Percentiles rank a stretch among this genome's conserved stretches.
These are phyloP conservation scores for Lathronympha strigana DNA, from an alignment of 2,888 invertebrate genomes.

Conservation along the genomic window DNA sequence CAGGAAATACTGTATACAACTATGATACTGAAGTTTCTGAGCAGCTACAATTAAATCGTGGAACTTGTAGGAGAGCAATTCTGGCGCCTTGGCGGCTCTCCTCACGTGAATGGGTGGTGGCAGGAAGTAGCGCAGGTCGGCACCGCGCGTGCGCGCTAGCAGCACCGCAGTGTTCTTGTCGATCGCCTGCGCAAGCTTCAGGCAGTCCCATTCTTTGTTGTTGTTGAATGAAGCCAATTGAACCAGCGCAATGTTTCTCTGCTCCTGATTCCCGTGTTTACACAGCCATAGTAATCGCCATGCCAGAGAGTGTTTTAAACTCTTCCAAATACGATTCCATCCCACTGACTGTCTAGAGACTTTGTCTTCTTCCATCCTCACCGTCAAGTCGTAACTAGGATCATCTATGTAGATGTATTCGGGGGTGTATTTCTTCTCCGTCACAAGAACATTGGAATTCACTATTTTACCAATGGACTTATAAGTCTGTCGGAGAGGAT, in stretches of 20 bases:
- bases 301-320: conserved; percentile 86
- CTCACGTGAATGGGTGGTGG: conserved; percentile 86
- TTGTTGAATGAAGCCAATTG: conserved; percentile 87
- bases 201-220: conserved; percentile 87
- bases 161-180: conserved; percentile 90
- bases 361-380: conserved; percentile 61
- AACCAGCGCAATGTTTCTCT: conserved; percentile 86
- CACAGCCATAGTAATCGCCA: conserved; percentile 87
- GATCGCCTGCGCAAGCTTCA: conserved; percentile 91
- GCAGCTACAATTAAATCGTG: conserved; percentile 62
- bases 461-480: conserved; percentile 63
- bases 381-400: conserved; percentile 62
- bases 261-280: conserved; percentile 85
- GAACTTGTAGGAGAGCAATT: conserved; percentile 73
- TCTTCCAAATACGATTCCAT: conserved; percentile 83
- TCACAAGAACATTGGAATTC: conserved; percentile 68
- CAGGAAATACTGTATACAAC: conserved; percentile 72
- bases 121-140: conserved; percentile 89
- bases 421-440: conserved; percentile 69
- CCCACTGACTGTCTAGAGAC: conserved; percentile 63
- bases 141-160: conserved; percentile 88
- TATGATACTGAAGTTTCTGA: conserved; percentile 64
- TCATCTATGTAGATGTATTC: conserved; percentile 80
- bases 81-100: conserved; percentile 63
- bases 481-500: conserved; percentile 64